Conservation (phyloP, 2,113 vertebrate species). For the Ceyx melanurus region DNA sequence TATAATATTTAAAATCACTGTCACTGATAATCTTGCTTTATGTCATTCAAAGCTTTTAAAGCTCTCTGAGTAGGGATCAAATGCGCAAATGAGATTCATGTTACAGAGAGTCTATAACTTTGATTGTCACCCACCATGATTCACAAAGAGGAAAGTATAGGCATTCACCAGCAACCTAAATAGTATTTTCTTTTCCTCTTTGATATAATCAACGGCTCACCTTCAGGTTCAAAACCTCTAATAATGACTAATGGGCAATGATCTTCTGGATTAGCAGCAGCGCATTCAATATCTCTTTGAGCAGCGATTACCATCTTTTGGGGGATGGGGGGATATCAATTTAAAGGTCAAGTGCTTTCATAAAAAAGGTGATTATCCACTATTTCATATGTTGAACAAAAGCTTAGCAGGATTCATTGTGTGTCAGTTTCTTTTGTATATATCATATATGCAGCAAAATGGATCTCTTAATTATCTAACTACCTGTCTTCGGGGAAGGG, state of each 20-base stretch:
- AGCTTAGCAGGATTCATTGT: conserved; percentile 71
- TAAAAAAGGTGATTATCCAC: conserved; percentile 75
- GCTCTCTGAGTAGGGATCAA: conserved; percentile 26
- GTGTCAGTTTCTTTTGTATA: conserved; percentile 64
- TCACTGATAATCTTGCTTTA: conserved; percentile 36
- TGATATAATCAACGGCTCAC: conserved; percentile 26
- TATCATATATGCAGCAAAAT: conserved; percentile 62
- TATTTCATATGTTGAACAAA: conserved; percentile 75
- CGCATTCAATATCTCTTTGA: conserved; percentile 66
- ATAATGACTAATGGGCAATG: conserved; percentile 53
- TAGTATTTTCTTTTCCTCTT: conserved; percentile 33
- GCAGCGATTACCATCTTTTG: conserved; percentile 68
- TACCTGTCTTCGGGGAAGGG: conserved; percentile 73
- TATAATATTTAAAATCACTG: conserved; percentile 44
- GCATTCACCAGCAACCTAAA: conserved; percentile 41
- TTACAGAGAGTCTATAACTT: conserved; percentile 39
- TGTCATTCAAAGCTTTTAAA: conserved; percentile 30
- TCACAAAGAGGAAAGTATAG: conserved; percentile 16
- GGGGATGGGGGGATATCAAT: conserved; percentile 59
- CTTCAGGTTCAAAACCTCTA: conserved; percentile 28
- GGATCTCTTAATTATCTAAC: conserved; percentile 74
- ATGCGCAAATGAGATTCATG: conserved; percentile 33
- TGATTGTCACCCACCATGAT: conserved; percentile 6
- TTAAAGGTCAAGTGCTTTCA: conserved; percentile 79
- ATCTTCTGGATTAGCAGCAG: conserved; percentile 52